Percentiles rank a stretch among this genome's conserved stretches.
phyloP scores from a whole-genome alignment of 2,888 invertebrate genomes.

The Syrista parreyssii region DNA sequence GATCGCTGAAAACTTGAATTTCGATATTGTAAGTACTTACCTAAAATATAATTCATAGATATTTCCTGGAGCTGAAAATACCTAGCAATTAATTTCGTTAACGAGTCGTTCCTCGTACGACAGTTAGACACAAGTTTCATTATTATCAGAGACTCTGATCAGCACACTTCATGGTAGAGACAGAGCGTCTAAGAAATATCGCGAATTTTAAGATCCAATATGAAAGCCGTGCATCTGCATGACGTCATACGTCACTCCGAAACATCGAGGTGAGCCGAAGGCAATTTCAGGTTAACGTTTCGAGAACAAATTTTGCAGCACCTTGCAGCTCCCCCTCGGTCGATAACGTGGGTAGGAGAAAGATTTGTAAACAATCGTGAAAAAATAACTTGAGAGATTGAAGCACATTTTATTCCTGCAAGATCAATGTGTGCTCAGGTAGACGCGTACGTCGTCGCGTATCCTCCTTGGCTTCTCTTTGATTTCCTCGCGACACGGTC shows the following conservation, averaged over 20 bases:
- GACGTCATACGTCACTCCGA: background rate
- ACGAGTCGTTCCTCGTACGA: background rate
- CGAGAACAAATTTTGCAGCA: background rate
- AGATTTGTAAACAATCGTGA: background rate
- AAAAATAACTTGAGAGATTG: background rate
- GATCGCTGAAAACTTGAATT: constrained; percentile 86
- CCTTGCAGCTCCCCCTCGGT: background rate
- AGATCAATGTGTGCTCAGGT: background rate
- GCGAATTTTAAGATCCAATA: background rate
- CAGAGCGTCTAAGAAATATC: background rate
- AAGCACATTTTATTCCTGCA: background rate
- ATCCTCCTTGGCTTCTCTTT: background rate
- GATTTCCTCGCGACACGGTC: background rate
- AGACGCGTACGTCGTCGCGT: background rate
- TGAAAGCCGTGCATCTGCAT: background rate
- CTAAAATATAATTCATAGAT: background rate
- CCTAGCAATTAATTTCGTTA: background rate
- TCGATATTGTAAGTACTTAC: constrained; percentile 71
- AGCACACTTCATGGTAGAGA: background rate
- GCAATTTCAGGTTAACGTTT: constrained; percentile 29
- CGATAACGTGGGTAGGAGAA: background rate
- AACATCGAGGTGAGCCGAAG: constrained; percentile 27
- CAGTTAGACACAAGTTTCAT: background rate
- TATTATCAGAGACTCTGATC: background rate
- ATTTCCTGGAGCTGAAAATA: background rate